Evolutionary conservation across 2,113 vertebrate species (phyloP).

Genomic region (Arizona elegans): DNA sequence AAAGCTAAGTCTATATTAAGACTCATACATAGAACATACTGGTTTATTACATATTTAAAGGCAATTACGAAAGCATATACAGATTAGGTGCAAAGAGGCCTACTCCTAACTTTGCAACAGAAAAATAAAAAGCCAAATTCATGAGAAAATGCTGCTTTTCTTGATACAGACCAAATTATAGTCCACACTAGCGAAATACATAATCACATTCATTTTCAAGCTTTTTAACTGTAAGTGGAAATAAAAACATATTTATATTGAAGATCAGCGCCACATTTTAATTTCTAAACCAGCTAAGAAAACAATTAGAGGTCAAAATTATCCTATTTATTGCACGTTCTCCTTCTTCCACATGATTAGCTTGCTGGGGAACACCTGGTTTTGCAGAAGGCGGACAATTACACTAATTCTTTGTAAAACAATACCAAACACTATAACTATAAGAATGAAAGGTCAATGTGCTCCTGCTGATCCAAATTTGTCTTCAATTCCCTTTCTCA

Average conservation of each 20-base stretch:
- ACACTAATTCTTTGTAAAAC: constrained; percentile 37
- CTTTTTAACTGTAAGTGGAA: neutral
- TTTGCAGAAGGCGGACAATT: constrained; percentile 24
- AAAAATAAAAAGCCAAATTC: constrained; percentile 18
- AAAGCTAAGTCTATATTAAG: constrained; percentile 52
- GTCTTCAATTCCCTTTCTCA: constrained; percentile 37
- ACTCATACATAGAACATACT: constrained; percentile 37
- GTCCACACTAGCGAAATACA: constrained; percentile 8
- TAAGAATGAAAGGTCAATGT: constrained; percentile 39
- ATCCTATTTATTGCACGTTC: constrained; percentile 25
- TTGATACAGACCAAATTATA: constrained; percentile 45
- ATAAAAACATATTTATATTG: constrained; percentile 41
- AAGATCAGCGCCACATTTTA: neutral
- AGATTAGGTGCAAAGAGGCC: constrained; percentile 17
- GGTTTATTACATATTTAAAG: constrained; percentile 21
- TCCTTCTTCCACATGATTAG: constrained; percentile 35
- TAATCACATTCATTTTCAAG: constrained; percentile 34
- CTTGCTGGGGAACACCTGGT: constrained; percentile 21
- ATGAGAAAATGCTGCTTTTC: constrained; percentile 42
- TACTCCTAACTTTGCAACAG: constrained; percentile 23
- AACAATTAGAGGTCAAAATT: constrained; percentile 30
- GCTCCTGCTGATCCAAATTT: constrained; percentile 49
- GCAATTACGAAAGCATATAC: constrained; percentile 14
- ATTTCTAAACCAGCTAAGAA: constrained; percentile 14
- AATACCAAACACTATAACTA: constrained; percentile 11